Evolutionary conservation across 1,140 invertebrate genomes (phyloP), one percentile per base, ranked within the genome.

Genomic region (Popillia japonica): DNA sequence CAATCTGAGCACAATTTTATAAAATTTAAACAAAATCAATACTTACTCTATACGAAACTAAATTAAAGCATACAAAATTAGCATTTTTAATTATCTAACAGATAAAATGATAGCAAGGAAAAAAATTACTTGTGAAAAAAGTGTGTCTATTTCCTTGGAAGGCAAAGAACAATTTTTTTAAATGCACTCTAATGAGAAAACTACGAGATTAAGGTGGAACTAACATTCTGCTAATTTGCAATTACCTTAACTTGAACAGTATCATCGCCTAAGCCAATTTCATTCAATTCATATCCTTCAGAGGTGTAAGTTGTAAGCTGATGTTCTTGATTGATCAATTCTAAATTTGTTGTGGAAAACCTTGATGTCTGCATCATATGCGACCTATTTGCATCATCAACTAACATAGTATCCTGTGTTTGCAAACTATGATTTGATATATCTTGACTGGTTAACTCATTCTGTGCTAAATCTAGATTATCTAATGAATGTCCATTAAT

Each of bases 391-490:
- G 23, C 22, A 40, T 76, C 61, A 40, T 83, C 75, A 14, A 80
- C 78, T 23, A 84, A 61, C 40, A 80, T 78, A 40, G 79, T 61
- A 40, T 83, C 82, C 74, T 81, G 80, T 6, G 79, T 77, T 40
- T 80, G 81, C 48, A 83, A 75, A 79, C 80, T 83, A 61, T 86
- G 83, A 79, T 85, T 83, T 0, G 83, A 82, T 34, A 85, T 76
- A 72, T 85, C 83, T 75, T 83, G 82, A 72, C 78, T 80, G 23
- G 78, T 79, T 75, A 86, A 80, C 76, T 84, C 82, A 78, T 84
- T 82, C 77, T 82, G 81, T 72, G 78, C 82, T 55, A 86, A 76
- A 72, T 83, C 80, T 55, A 86, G 83, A 72, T 80, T 82, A 42
- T 84, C 83, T 59, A 86, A 79, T 68, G 82, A 77, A 77, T 83